Base-by-base conservation (phyloP, 2,888 invertebrate genomes). In the Hydrotaea diabolus region DNA sequence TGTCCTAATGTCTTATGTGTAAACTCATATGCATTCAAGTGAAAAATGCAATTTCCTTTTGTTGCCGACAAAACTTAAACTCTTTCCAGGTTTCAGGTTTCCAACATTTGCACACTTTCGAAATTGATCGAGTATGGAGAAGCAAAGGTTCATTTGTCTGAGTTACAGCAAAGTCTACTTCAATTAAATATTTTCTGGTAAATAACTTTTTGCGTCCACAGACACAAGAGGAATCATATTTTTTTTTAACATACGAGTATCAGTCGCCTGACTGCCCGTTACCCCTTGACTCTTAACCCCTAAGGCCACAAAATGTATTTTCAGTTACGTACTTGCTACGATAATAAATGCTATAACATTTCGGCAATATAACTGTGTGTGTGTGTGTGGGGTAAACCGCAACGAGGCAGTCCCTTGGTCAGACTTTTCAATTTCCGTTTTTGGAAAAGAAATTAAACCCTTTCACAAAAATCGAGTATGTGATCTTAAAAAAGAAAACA, bases 11-110 rank as follows among this genome's bases (percentile, higher is more conserved):
- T 39, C 9, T 39, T 39, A n/a, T 59, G 69, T 75, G 59, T n/a
- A 69, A 75, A 80, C 43, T 80, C 75, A 69, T 46, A 59, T 64
- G 74, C 31, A 80, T 69, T 80, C 75, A 80, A 15, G 69, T 57
- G 69, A 26, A 69, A 80, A 75, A 80, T 75, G 57, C 69, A 80
- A 80, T 80, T 80, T 80, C 59, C 80, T 80, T 75, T 59, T 23
- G 2, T 31, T 31, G 2, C 31, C 7, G 13, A 21, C 36, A 57
- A 55, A 31, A 69, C n/a, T 23, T 39, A 55, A 55, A 39, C 53
- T 17, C 31, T 64, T n/a, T 31, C 21, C 19, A 21, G 46, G 31
- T 4, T 69, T 21, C 23, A 26, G 7, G 17, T 46, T 15, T 57
- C 57, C 73, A n/a, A n/a, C 31, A 57, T 26, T 2, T 26, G 31